These are phyloP conservation scores for Acipenser oxyrinchus DNA, from an alignment of 2,797 vertebrate species.

Conservation along the genomic window DNA sequence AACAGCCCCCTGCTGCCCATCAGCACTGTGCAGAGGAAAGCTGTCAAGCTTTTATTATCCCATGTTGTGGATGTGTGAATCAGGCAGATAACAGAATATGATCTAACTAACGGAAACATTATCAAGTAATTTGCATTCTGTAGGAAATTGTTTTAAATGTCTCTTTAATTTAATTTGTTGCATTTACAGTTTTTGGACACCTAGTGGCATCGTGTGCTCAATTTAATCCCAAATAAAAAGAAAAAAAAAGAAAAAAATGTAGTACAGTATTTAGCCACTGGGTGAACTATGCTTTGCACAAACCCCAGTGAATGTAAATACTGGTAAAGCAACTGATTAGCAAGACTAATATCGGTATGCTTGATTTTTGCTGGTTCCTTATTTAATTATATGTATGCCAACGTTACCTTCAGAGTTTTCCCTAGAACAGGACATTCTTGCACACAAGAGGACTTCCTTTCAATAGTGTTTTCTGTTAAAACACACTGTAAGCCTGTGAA, in stretches of 20 bases:
- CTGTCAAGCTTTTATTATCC: background rate
- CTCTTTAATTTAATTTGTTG: conserved; percentile 1
- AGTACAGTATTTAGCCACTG: no score
- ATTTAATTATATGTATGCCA: no score
- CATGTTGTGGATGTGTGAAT: background rate
- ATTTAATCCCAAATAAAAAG: background rate
- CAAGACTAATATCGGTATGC: no score
- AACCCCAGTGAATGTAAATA: no score
- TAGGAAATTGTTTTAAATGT: background rate
- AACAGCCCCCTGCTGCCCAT: background rate
- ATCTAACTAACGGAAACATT: conserved; percentile 2
- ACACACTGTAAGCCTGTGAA: no score
- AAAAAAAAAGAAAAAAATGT: background rate
- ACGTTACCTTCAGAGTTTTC: no score
- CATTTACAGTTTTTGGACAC: conserved; percentile 12
- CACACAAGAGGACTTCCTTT: no score
- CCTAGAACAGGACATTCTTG: no score
- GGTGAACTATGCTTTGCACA: no score
- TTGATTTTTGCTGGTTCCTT: no score
- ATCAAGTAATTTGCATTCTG: background rate
- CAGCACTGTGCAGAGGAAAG: background rate
- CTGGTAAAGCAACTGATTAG: no score
- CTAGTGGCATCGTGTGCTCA: conserved; percentile 5
- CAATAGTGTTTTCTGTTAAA: no score
- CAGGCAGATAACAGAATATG: background rate